phyloP scores from a whole-genome alignment of 37 sponge, comb jelly and placozoan species.

The Theonella swinhoei region DNA sequence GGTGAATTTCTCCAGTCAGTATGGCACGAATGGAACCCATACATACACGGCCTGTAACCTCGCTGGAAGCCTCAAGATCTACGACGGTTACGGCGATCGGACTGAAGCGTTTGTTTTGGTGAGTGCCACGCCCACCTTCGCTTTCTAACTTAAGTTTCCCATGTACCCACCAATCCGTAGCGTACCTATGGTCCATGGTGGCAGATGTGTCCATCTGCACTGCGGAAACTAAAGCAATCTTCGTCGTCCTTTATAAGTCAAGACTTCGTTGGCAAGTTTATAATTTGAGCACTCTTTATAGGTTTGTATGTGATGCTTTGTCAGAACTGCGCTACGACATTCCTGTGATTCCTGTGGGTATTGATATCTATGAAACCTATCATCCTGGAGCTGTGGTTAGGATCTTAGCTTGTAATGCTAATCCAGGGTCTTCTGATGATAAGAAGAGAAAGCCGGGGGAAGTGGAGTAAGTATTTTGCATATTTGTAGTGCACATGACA shows the following conservation, averaged over 20 bases:
- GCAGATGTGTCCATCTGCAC: slow-evolving; percentile 51
- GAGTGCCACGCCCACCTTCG: not conserved
- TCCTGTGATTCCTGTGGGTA: slow-evolving; percentile 34
- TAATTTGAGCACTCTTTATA: too few species aligned
- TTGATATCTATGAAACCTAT: slow-evolving; percentile 64
- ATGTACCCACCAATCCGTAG: too few species aligned
- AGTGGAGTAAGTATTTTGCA: slow-evolving; percentile 41
- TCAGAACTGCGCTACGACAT: slow-evolving; percentile 49
- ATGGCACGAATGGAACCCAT: slow-evolving; percentile 11
- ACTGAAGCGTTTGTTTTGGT: slow-evolving; percentile 57
- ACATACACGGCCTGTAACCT: slow-evolving; percentile 41
- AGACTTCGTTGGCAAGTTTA: slow-evolving; percentile 63
- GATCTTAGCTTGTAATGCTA: slow-evolving; percentile 69
- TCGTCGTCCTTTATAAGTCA: slow-evolving; percentile 31
- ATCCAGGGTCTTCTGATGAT: not conserved
- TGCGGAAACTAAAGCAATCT: slow-evolving; percentile 11
- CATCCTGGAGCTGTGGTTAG: slow-evolving; percentile 75
- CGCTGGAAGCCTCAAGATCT: slow-evolving; percentile 27
- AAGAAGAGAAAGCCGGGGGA: slow-evolving; percentile 30
- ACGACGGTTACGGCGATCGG: slow-evolving; percentile 30
- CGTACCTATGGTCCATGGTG: slow-evolving; percentile 79
- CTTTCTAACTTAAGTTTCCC: too few species aligned
- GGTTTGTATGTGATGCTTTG: too few species aligned
- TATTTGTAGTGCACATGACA: not conserved
- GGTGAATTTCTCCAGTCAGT: slow-evolving; percentile 62